Percentiles rank a stretch among this genome's conserved stretches.
These are phyloP conservation scores for Microplitis manilae DNA, from an alignment of 2,888 invertebrate genomes.

Conservation along the genomic window DNA sequence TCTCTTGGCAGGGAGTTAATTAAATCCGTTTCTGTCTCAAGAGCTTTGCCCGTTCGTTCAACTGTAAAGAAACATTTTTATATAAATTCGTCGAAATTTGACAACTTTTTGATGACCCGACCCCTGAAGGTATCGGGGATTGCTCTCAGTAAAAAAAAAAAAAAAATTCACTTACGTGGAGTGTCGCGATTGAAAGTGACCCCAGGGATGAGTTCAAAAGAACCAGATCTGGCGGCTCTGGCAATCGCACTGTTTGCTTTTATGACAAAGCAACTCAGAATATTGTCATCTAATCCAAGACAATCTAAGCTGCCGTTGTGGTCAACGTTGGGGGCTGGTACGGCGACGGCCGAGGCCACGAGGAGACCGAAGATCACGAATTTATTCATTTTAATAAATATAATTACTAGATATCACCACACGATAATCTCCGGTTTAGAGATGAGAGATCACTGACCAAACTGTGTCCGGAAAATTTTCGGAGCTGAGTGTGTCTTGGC, in stretches of 20 bases:
- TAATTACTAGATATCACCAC: slow-evolving; percentile 26
- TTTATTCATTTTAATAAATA: slow-evolving; percentile 69
- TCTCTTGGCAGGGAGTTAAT: slow-evolving; percentile 74
- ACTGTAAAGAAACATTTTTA: slow-evolving; percentile 50
- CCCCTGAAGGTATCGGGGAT: too few relatives aligned
- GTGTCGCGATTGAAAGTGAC: slow-evolving; percentile 73
- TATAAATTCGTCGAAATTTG: too few relatives aligned
- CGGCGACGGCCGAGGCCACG: slow-evolving; percentile 63
- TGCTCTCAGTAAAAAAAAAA: too few relatives aligned
- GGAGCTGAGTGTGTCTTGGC: slow-evolving; percentile 68
- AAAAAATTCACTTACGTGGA: slow-evolving; percentile 61
- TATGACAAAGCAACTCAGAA: slow-evolving; percentile 75
- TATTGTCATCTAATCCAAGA: slow-evolving; percentile 70
- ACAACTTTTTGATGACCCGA: too few relatives aligned
- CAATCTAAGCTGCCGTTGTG: slow-evolving; percentile 58
- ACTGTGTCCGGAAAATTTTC: slow-evolving; percentile 65
- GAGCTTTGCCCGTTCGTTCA: slow-evolving; percentile 63
- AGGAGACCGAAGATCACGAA: slow-evolving; percentile 65
- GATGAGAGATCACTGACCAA: slow-evolving; percentile 29
- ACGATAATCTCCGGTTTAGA: slow-evolving; percentile 28
- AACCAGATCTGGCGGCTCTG: slow-evolving; percentile 74
- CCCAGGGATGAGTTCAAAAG: slow-evolving; percentile 76
- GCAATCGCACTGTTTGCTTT: slow-evolving; percentile 75
- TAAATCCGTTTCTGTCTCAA: slow-evolving; percentile 72
- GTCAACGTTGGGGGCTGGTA: slow-evolving; percentile 58